Conservation (phyloP, 2,113 vertebrate species). For the Genyomyrus donnyi region DNA sequence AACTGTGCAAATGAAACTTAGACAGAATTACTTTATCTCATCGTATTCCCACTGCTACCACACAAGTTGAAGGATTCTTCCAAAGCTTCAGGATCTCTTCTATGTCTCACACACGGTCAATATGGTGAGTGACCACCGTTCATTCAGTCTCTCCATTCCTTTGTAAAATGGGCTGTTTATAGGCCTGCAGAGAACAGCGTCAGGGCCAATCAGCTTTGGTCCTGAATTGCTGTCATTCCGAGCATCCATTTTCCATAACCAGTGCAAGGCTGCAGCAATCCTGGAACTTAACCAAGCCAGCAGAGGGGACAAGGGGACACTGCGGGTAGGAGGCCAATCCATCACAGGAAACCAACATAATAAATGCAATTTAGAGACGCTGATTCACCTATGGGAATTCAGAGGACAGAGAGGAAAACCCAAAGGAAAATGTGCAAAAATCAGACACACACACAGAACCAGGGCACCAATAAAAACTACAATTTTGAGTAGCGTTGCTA, state of each 20-base stretch:
- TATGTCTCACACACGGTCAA: background rate
- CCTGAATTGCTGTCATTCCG: background rate
- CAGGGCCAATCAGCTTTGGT: background rate
- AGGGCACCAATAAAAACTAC: background rate
- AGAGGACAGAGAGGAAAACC: background rate
- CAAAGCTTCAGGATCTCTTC: background rate
- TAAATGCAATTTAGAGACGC: background rate
- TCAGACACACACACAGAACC: background rate
- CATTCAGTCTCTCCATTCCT: background rate
- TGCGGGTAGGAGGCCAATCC: background rate
- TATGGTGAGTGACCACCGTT: background rate
- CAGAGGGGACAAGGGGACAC: background rate
- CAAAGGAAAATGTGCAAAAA: background rate
- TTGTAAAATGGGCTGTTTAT: background rate
- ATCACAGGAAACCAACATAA: background rate
- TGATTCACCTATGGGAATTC: background rate
- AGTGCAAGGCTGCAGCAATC: background rate
- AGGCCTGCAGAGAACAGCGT: background rate
- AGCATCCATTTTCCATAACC: background rate
- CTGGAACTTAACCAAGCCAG: background rate
- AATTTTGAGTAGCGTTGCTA: background rate
- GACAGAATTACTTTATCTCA: background rate
- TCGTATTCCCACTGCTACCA: background rate
- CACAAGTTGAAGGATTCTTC: background rate
- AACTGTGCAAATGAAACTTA: background rate